Evolutionary conservation across 2,797 vertebrate genomes (phyloP).

Genomic region (Cephalopachus bancanus): DNA sequence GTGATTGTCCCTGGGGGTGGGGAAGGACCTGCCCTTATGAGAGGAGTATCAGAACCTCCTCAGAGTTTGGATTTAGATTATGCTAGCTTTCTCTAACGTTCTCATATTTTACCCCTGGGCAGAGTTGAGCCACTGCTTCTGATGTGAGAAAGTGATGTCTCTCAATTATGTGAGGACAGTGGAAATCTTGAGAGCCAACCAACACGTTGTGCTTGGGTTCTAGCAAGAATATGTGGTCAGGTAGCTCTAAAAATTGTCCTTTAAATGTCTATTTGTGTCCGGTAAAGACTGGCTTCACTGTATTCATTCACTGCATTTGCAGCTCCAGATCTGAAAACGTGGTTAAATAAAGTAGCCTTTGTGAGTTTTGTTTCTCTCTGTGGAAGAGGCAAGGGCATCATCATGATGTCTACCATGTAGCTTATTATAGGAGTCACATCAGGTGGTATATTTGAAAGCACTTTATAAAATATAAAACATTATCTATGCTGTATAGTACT

Average conservation of each 20-base stretch:
- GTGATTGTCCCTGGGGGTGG: not conserved
- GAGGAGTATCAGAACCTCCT: not conserved
- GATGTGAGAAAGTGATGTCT: not conserved
- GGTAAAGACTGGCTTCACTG: not conserved
- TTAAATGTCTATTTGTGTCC: not conserved
- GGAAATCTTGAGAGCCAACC: not conserved
- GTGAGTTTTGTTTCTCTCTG: not conserved
- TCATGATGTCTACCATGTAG: not conserved
- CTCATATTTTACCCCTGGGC: not conserved
- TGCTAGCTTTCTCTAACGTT: not conserved
- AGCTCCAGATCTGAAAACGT: not conserved
- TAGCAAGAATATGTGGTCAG: not conserved
- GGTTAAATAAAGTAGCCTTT: not conserved
- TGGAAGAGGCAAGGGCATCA: not conserved
- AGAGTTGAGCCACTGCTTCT: not conserved
- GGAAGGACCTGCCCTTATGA: not conserved
- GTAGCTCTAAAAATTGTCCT: not conserved
- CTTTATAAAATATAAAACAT: constrained; percentile 4
- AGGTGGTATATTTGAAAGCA: not conserved
- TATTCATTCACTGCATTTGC: no score
- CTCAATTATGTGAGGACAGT: not conserved
- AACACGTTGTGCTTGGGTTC: not conserved
- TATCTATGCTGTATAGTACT: not conserved
- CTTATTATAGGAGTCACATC: not conserved
- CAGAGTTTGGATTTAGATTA: not conserved